Base-by-base conservation (phyloP, 2,797 vertebrate species). In the Etheostoma perlongum region DNA sequence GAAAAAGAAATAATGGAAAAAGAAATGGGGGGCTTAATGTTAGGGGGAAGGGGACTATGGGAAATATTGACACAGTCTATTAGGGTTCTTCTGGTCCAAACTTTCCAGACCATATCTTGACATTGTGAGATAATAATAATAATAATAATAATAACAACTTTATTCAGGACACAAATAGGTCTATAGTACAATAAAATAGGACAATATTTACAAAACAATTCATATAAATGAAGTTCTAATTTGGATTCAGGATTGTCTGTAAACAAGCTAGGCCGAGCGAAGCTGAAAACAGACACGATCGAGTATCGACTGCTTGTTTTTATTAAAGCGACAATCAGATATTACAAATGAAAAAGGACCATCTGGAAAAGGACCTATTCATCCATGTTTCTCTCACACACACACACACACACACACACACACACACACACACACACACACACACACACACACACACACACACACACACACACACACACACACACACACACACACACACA, bases 1-100 rank as follows among this genome's bases (percentile, higher is more conserved):
- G 74, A 66, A 81, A 83, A 59, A 70, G 57, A 71, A 78, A 81
- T 72, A 77, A 81, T 74, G 87, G 83, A 86, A 87, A 89, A 86
- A 74, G 58, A 67, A 81, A 67, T 63, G 11, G 13, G 25, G 14
- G 61, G 65, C 21, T 73, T 63, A 76, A 47, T 0, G 4, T 46
- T 47, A 58, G 18, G 46, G 70, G 61, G 48, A 57, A 40, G 52
- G 59, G 80, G 72, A 74, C 84, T 75, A 78, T 81, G 76, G 84
- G 81, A 90, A 88, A 87, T 83, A 87, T 77, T 85, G 80, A 85
- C 79, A 71, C 11, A 60, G 53, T 71, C 46, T 47, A 68, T 82
- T 83, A 60, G 49, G 79, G 53, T 63, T 47, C 1, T 25, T 76
- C 80, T 86, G 88, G 30, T 77, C n/a, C 27, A 58, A 78, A 81